A percentile compares a stretch with the other conserved stretches of the same genome.
phyloP scores from a whole-genome alignment of 2,888 invertebrate species.

The Ichneumoninae sp. region DNA sequence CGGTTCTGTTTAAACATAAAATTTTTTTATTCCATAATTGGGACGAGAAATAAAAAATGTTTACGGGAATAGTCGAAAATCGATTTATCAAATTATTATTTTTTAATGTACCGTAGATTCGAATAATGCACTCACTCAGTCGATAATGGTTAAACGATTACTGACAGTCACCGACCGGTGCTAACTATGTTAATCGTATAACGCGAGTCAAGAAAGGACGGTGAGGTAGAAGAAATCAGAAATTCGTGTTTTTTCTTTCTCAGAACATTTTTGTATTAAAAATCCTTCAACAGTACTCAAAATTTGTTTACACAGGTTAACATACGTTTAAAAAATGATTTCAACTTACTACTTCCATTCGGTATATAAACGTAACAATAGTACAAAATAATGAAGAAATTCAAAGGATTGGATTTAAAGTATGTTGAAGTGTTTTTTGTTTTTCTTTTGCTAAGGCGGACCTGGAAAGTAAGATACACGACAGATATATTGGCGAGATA shows the following conservation, averaged over 20 bases:
- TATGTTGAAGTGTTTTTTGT: slow-evolving; percentile 54
- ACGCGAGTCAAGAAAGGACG: neutral
- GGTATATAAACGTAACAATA: slow-evolving; percentile 80
- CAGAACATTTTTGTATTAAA: slow-evolving; percentile 78
- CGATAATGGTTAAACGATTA: neutral
- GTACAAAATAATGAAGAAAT: slow-evolving; percentile 79
- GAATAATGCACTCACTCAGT: neutral
- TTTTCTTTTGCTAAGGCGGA: slow-evolving; percentile 74
- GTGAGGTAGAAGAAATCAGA: neutral
- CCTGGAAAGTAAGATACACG: slow-evolving; percentile 81
- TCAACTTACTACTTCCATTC: slow-evolving; percentile 74
- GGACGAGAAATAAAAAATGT: neutral
- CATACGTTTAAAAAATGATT: slow-evolving; percentile 75
- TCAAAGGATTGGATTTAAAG: slow-evolving; percentile 68
- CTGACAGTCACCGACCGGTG: no score
- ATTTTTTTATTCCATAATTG: no score
- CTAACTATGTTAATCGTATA: no score
- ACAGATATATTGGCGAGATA: slow-evolving; percentile 61
- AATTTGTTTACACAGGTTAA: slow-evolving; percentile 76
- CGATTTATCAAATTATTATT: neutral
- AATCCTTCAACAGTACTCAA: slow-evolving; percentile 81
- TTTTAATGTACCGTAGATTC: neutral
- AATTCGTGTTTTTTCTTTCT: slow-evolving; percentile 67
- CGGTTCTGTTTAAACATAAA: neutral
- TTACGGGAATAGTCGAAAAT: neutral